Evolutionary conservation across 2,113 vertebrate species (phyloP), one percentile per base, ranked within the genome.

Genomic region (Chinchilla lanigera): DNA sequence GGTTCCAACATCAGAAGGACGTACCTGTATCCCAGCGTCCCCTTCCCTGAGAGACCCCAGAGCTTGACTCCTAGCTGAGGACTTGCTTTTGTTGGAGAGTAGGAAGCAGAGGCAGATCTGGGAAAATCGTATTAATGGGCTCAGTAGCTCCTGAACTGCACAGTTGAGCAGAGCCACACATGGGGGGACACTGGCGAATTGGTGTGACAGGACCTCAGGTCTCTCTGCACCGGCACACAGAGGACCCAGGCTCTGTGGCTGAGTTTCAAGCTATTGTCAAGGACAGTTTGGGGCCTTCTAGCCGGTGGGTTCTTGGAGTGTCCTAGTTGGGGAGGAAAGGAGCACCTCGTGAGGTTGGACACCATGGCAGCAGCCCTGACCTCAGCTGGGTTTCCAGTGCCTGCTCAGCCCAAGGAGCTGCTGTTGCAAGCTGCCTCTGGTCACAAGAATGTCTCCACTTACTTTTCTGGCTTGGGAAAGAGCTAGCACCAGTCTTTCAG

Each of bases 51-150:
- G 88, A 65, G 90, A 86, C 47, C 90, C 97, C 3, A 0, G 38
- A 30, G 84, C 88, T 97, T 90, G 92, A 83, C 94, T 90, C 90
- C 63, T 88, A 77, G 10, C 94, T 1, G 20, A 94, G 26, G 77
- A 44, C 97, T 97, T 98, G 96, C 97, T 98, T 95, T 97, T 97
- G 56, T 95, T 98, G 97, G 92, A 96, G 56, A 94, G 88, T 88
- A 63, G 94, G 90, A 96, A 97, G 95, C 61, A 90, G 61, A 78
- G 35, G 54, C 17, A 41, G 89, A 77, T 56, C 24, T 83, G 95
- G 90, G 77, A 92, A 97, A 87, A 92, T 93, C 95, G 97, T 78
- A 67, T 54, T 28, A 71, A 75, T 2, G 89, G 86, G 54, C 22
- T 54, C 9, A 0, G 10, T 77, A 63, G 44, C 54, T 47, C 50